These are phyloP conservation scores for Sesamia nonagrioides DNA, from an alignment of 1,140 invertebrate species.

Conservation along the genomic window DNA sequence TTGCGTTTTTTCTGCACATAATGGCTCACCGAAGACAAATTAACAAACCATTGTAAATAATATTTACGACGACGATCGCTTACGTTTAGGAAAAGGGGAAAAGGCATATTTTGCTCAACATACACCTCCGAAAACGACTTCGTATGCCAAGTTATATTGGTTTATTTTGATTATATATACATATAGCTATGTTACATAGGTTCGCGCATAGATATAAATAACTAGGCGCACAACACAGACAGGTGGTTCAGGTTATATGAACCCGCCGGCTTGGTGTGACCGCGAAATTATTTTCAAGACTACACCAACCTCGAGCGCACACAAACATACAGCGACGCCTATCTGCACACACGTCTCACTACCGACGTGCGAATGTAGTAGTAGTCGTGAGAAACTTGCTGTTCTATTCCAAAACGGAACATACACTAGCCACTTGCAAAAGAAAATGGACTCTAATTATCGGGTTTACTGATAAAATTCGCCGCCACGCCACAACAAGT, in stretches of 20 bases:
- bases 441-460: constrained; percentile 67
- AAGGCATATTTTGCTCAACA: constrained; percentile 1
- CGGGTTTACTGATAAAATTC: constrained; percentile 60
- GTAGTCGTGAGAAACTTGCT: constrained; percentile 86
- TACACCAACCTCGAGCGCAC: constrained; percentile 82
- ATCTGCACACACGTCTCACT: constrained; percentile 79
- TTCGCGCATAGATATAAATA: constrained; percentile 85
- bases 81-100: not conserved
- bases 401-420: constrained; percentile 66
- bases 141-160: constrained; percentile 38
- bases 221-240: constrained; percentile 84
- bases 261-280: constrained; percentile 83
- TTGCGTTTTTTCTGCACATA: constrained; percentile 41
- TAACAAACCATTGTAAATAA: constrained; percentile 33
- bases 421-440: constrained; percentile 57
- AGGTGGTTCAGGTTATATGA: constrained; percentile 86
- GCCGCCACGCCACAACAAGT: constrained; percentile 62
- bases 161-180: constrained; percentile 45
- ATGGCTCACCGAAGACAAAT: constrained; percentile 43
- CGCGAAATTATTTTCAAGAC: constrained; percentile 88
- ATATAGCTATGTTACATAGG: constrained; percentile 78
- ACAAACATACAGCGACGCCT: constrained; percentile 61
- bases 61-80: constrained; percentile 24
- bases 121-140: constrained; percentile 4
- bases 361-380: constrained; percentile 73